Percentiles rank a stretch among this genome's conserved stretches.
These are phyloP conservation scores for Sphaeridia pumilis DNA, from an alignment of 2,888 invertebrate genomes.

Conservation along the genomic window DNA sequence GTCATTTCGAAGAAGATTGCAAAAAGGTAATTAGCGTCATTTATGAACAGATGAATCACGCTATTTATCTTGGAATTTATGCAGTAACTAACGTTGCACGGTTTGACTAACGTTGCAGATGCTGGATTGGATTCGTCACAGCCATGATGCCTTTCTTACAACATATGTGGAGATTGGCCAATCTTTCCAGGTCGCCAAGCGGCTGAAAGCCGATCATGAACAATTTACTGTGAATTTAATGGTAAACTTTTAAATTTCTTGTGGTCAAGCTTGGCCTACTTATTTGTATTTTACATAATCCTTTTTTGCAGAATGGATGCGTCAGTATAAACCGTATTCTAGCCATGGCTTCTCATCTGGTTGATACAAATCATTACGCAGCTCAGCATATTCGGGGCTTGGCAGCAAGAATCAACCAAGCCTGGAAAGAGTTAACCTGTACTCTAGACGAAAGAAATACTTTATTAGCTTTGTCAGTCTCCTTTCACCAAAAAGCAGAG, in stretches of 20 bases:
- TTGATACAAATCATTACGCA: constrained; percentile 83
- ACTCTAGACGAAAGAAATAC: constrained; percentile 88
- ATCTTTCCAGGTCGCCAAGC: constrained; percentile 77
- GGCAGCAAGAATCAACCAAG: constrained; percentile 61
- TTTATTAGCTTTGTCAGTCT: constrained; percentile 80
- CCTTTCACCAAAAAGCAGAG: constrained; percentile 88
- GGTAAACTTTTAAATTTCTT: constrained; percentile 43
- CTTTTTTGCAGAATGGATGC: constrained; percentile 56
- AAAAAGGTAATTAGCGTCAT: constrained; percentile 57
- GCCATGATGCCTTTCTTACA: constrained; percentile 84
- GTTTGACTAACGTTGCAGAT: no score
- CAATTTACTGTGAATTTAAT: constrained; percentile 81
- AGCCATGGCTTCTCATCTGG: constrained; percentile 77
- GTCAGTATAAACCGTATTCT: constrained; percentile 89
- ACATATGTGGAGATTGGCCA: constrained; percentile 95
- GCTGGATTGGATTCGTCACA: constrained; percentile 96
- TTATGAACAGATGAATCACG: no score
- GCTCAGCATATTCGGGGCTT: constrained; percentile 68
- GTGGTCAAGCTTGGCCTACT: no score
- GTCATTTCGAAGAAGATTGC: constrained; percentile 93
- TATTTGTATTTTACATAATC: no score
- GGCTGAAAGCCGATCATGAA: constrained; percentile 87
- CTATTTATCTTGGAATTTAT: no score
- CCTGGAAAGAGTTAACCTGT: constrained; percentile 77
- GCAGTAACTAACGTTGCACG: no score